phyloP scores from a whole-genome alignment of 2,888 invertebrate genomes.

The Rhingia campestris region DNA sequence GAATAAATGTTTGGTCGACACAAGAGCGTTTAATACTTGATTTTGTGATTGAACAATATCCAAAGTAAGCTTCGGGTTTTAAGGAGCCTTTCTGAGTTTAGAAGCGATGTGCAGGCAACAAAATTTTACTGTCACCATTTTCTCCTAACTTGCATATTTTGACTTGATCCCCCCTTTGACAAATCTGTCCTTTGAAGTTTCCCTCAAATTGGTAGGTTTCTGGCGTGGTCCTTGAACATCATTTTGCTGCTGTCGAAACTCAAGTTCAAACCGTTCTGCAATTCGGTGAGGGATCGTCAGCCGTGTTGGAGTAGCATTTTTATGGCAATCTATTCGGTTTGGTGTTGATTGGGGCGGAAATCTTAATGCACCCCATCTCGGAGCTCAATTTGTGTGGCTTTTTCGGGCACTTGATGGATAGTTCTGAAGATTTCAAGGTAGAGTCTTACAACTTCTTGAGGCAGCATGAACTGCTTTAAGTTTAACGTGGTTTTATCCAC shows the following conservation, averaged over 20 bases:
- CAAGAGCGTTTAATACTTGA: no score
- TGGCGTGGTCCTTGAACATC: no score
- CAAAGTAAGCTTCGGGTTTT: no score
- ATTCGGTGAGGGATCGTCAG: slow-evolving; percentile 87
- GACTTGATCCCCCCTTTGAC: no score
- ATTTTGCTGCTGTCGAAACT: slow-evolving; percentile 82
- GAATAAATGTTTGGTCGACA: no score
- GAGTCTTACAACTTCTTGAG: slow-evolving; percentile 90
- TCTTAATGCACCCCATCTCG: slow-evolving; percentile 89
- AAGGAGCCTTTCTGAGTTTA: no score
- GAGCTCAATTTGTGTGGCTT: slow-evolving; percentile 86
- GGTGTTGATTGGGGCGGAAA: slow-evolving; percentile 88
- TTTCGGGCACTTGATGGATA: slow-evolving; percentile 87
- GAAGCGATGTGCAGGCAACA: no score
- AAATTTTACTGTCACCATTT: no score
- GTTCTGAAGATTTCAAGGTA: slow-evolving; percentile 89
- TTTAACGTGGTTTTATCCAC: slow-evolving; percentile 84
- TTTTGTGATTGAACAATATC: no score
- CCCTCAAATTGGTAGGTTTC: no score
- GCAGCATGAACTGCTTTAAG: slow-evolving; percentile 89
- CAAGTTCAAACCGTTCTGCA: slow-evolving; percentile 86
- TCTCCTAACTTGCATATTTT: no score
- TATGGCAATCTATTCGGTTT: slow-evolving; percentile 89
- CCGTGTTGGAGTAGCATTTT: slow-evolving; percentile 89
- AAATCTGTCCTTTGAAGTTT: no score